Percentiles rank a stretch among this genome's conserved stretches.
Conservation (phyloP, 2,888 invertebrate species). For the Phyllotreta cruciferae region DNA sequence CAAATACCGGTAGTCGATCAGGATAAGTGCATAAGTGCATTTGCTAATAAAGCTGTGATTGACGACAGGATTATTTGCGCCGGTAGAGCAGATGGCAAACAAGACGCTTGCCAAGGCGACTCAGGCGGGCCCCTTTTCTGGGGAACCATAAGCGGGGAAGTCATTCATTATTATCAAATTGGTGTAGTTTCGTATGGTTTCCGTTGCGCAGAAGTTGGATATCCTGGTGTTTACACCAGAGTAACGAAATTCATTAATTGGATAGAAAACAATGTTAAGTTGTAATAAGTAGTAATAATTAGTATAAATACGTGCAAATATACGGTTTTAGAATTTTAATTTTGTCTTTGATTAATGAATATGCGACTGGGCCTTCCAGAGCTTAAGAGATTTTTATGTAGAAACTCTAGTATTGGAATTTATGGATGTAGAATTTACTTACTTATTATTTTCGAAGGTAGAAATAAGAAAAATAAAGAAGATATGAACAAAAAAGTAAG, state of each 20-base stretch:
- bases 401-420: no score
- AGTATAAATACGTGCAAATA: no score
- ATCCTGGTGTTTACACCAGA: slow-evolving; percentile 71
- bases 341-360: no score
- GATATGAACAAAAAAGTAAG: no score
- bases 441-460: no score
- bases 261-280: slow-evolving; percentile 61
- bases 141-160: slow-evolving; percentile 35
- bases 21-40: slow-evolving; percentile 67
- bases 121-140: slow-evolving; percentile 83
- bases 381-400: no score
- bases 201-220: slow-evolving; percentile 68
- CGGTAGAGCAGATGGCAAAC: slow-evolving; percentile 69
- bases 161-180: slow-evolving; percentile 65
- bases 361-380: no score
- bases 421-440: no score
- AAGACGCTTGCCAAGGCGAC: slow-evolving; percentile 81
- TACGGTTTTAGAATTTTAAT: no score
- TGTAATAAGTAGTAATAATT: slow-evolving; percentile 18
- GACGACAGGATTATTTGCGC: slow-evolving; percentile 76
- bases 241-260: slow-evolving; percentile 69
- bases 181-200: slow-evolving; percentile 74
- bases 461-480: no score
- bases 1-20: slow-evolving; percentile 75
- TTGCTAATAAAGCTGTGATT: slow-evolving; percentile 64